phyloP scores from a whole-genome alignment of 2,113 vertebrate genomes.

The Grallaria varia region DNA sequence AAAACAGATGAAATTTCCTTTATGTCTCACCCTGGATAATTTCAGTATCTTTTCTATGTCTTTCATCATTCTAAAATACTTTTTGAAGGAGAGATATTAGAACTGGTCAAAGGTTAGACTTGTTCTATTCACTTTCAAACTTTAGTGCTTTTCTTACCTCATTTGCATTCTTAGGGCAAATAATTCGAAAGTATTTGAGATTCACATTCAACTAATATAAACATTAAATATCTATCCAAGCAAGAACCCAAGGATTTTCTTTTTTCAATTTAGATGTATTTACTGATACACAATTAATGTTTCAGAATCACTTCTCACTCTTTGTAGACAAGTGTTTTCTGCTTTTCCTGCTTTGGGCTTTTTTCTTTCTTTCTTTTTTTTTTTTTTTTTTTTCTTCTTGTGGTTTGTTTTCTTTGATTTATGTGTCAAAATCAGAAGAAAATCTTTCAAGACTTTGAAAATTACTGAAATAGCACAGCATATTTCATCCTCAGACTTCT shows the following conservation, averaged over 20 bases:
- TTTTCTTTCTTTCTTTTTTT: accelerated
- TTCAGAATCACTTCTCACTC: background rate
- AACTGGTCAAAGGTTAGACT: background rate
- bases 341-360: background rate
- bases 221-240: background rate
- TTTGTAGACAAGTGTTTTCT: background rate
- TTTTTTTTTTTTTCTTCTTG: background rate
- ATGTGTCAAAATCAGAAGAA: background rate
- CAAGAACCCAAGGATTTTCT: background rate
- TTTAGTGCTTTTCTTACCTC: background rate
- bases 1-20: background rate
- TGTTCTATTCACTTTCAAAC: background rate
- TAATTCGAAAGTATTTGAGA: background rate
- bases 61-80: background rate
- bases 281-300: background rate
- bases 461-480: background rate
- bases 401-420: background rate
- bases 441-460: background rate
- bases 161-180: background rate
- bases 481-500: background rate
- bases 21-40: background rate
- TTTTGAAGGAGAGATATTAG: background rate
- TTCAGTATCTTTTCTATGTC: background rate
- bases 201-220: background rate
- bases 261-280: background rate